phyloP scores from a whole-genome alignment of 2,797 vertebrate species.

The Coreius guichenoti region DNA sequence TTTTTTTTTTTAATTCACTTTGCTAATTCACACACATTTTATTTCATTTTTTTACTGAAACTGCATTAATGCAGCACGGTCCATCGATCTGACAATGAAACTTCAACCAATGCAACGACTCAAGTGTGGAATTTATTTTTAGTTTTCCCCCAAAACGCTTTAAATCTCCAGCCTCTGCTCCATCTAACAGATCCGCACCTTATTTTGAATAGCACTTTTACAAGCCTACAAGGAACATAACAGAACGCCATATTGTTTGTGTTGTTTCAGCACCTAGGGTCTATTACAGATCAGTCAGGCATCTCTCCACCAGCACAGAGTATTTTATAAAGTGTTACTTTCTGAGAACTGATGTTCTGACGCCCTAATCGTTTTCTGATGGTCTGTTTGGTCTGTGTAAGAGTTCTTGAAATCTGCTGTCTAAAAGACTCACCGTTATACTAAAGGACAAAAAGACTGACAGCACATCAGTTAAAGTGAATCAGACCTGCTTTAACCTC shows the following conservation, averaged over 20 bases:
- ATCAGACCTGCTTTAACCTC: slow-evolving; percentile 30
- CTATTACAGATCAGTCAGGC: slow-evolving; percentile 18
- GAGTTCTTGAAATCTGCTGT: background rate
- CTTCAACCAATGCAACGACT: background rate
- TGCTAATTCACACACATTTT: background rate
- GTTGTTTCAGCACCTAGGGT: background rate
- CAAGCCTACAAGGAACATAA: background rate
- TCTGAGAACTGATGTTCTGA: slow-evolving; percentile 6
- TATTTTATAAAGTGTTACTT: background rate
- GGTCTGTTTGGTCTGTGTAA: slow-evolving; percentile 15
- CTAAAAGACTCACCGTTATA: slow-evolving; percentile 26
- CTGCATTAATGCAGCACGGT: background rate
- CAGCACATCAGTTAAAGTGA: slow-evolving; percentile 12
- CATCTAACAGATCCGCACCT: background rate
- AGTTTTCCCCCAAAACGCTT: background rate
- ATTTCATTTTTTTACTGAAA: background rate
- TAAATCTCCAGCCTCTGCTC: background rate
- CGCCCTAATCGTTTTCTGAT: slow-evolving; percentile 15
- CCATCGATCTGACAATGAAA: background rate
- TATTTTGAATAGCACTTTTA: background rate
- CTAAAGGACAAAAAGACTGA: slow-evolving; percentile 37
- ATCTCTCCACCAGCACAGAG: background rate
- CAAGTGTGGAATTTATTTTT: background rate
- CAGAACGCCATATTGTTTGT: background rate
- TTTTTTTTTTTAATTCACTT: background rate